These are phyloP conservation scores for Prosopocoilus inquinatus DNA, from an alignment of 2,888 invertebrate species.

Conservation along the genomic window DNA sequence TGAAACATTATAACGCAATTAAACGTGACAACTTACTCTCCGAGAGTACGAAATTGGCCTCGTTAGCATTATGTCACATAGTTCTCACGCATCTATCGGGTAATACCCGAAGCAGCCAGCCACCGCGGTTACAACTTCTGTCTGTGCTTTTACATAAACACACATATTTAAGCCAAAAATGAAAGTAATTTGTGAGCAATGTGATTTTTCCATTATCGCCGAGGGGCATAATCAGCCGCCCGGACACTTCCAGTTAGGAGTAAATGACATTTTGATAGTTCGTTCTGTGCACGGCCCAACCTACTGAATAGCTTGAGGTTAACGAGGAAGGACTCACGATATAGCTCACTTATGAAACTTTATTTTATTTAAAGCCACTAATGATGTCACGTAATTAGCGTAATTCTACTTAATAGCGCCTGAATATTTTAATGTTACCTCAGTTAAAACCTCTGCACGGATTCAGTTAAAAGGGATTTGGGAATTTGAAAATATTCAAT, in stretches of 20 bases:
- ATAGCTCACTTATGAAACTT: slow-evolving; percentile 31
- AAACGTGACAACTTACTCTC: slow-evolving; percentile 8
- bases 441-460: too few relatives aligned
- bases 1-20: slow-evolving; percentile 14
- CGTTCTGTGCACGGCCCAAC: slow-evolving; percentile 16
- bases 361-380: slow-evolving; percentile 34
- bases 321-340: slow-evolving; percentile 29
- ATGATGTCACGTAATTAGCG: slow-evolving; percentile 30
- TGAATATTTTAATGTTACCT: too few relatives aligned
- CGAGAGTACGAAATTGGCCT: neutral
- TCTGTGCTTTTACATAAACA: slow-evolving; percentile 10
- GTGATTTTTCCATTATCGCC: slow-evolving; percentile 31
- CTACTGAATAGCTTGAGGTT: slow-evolving; percentile 20
- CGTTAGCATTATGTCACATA: slow-evolving; percentile 3
- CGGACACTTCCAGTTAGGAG: slow-evolving; percentile 29
- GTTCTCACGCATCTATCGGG: slow-evolving; percentile 13
- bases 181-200: slow-evolving; percentile 19
- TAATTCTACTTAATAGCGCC: slow-evolving; percentile 12
- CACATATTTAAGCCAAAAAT: neutral
- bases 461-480: too few relatives aligned
- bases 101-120: neutral
- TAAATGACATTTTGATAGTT: slow-evolving; percentile 36
- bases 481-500: too few relatives aligned
- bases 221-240: slow-evolving; percentile 18
- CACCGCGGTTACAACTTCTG: neutral